A percentile compares a stretch with the other conserved stretches of the same genome.
Evolutionary conservation across 2,888 invertebrate species (phyloP).

Genomic region (Lutraria lutraria): DNA sequence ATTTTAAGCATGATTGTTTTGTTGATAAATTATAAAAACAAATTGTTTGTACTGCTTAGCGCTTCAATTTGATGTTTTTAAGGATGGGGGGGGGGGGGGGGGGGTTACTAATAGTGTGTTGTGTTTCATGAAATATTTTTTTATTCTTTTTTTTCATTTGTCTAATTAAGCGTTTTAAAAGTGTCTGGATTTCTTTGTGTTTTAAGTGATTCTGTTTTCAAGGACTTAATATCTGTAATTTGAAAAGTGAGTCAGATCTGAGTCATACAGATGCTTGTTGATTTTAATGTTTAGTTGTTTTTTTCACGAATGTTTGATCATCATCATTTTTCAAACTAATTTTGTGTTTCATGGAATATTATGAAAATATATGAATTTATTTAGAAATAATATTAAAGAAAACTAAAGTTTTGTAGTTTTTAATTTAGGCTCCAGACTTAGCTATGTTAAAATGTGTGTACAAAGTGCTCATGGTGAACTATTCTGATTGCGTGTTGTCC

Average conservation of each 20-base stretch:
- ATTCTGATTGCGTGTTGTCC: too few species aligned
- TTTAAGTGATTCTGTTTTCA: not conserved
- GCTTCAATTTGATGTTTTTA: not conserved
- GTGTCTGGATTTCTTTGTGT: not conserved
- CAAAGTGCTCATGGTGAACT: too few species aligned
- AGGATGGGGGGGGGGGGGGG: not conserved
- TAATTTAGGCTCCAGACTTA: too few species aligned
- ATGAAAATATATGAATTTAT: not conserved
- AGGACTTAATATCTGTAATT: not conserved
- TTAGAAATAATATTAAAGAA: not conserved
- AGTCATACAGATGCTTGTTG: not conserved
- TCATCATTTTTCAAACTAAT: not conserved
- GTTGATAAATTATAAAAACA: not conserved
- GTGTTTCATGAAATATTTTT: not conserved
- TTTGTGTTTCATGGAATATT: not conserved
- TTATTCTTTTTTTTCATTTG: not conserved
- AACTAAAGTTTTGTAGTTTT: not conserved
- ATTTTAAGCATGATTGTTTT: not conserved
- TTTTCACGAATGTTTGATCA: not conserved
- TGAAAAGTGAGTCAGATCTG: not conserved
- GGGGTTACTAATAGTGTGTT: not conserved
- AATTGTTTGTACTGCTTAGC: not conserved
- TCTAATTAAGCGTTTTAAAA: not conserved
- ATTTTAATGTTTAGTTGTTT: not conserved
- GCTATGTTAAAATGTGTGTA: too few species aligned